Evolutionary conservation across 2,888 invertebrate genomes (phyloP), one percentile per base, ranked within the genome.

Genomic region (Calameuta filiformis): DNA sequence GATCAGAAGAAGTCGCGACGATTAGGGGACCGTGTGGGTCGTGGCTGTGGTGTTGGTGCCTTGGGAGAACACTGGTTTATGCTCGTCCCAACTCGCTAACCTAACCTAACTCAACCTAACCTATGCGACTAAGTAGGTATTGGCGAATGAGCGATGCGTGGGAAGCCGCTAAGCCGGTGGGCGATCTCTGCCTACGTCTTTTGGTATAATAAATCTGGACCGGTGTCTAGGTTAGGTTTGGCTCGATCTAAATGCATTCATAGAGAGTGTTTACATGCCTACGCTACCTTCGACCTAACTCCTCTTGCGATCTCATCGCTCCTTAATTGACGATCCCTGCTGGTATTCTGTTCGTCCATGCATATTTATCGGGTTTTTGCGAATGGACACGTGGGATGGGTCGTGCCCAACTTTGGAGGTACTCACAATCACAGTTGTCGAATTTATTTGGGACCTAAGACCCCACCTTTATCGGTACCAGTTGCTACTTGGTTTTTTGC

Each of bases 61-160:
- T 9, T 56, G 56, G 23, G 23, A 9, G 9, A 23, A 56, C 56
- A 56, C 56, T 56, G 23, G 23, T 56, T 56, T 56, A 23, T 56
- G 23, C 56, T 23, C 23, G 56, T 56, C 76, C 79, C 79, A 81
- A 80, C 81, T 81, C 79, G 81, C 78, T 78, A 81, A 79, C 79
- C 78, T 77, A 81, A 79, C 75, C 79, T 79, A 81, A 81, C 81
- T 79, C 73, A 75, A 77, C 77, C 81, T 83, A 83, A 83, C 82
- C 80, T 81, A 80, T 77, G 80, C 84, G 83, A 82, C 84, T 86
- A 86, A 88, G 87, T 86, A 86, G 87, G 84, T 86, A 89, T 89
- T 83, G 87, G 86, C 85, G 88, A 89, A 88, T 87, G 89, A 89
- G 85, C 85, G 86, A 88, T 89, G 89, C 89, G 90, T 90, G 89